These are phyloP conservation scores for Cinara cedri DNA, from an alignment of 2,888 invertebrate species.

Conservation along the genomic window DNA sequence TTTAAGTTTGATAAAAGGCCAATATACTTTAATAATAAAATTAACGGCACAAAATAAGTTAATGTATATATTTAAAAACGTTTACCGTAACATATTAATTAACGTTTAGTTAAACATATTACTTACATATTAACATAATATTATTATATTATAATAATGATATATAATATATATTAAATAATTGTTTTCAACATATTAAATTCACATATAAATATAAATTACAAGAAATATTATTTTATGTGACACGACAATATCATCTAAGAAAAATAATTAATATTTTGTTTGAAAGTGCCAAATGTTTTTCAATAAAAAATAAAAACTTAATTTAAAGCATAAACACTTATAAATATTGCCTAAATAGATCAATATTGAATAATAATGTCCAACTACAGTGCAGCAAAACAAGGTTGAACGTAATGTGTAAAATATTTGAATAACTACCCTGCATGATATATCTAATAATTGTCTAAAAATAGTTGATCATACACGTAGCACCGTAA, in stretches of 20 bases:
- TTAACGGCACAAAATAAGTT: too few relatives aligned
- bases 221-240: background rate
- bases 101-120: too few relatives aligned
- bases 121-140: too few relatives aligned
- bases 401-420: background rate
- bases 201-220: slow-evolving; percentile 31
- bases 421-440: slow-evolving; percentile 1
- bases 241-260: background rate
- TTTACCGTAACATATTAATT: too few relatives aligned
- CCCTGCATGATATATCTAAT: too few relatives aligned
- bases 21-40: too few relatives aligned
- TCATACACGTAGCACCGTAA: background rate
- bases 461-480: background rate
- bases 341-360: background rate
- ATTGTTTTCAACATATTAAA: slow-evolving; percentile 20
- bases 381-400: background rate
- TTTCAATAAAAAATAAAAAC: background rate
- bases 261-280: background rate
- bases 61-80: too few relatives aligned
- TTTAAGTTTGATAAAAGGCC: too few relatives aligned
- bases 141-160: too few relatives aligned
- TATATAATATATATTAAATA: too few relatives aligned
- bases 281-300: background rate
- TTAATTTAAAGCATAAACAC: background rate
- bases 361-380: background rate